Base-by-base conservation (phyloP, 2,113 vertebrate genomes). In the Uria aalge region DNA sequence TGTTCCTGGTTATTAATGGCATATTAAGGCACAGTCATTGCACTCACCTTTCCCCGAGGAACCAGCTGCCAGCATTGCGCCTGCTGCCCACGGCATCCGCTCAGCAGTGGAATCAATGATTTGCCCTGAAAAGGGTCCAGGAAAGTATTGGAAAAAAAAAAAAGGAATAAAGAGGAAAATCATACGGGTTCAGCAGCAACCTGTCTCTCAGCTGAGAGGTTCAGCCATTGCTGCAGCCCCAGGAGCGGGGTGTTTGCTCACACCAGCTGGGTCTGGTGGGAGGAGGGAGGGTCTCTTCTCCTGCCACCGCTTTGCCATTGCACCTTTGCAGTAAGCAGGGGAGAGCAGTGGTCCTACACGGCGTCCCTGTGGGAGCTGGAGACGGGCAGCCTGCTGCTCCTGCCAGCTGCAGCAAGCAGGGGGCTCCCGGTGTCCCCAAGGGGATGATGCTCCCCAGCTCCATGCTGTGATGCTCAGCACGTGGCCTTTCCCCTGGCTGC, bases 281-380 rank as follows among this genome's bases (percentile, higher is more conserved):
- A 59, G 47, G 16, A 92, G 24, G 56, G 52, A 63, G 6, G 16
- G 30, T 50, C 29, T 88, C 24, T 63, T 72, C 75, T 91, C 30
- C 15, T 15, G 48, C 8, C 11, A 8, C 21, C 0, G 0, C 26
- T 67, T 72, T 50, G 83, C 3, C 6, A 14, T 29, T 38, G 47
- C 34, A 74, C 23, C 27, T 78, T 75, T 57, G 64, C 41, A 40
- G 5, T 8, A 52, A 57, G 20, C 12, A 17, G 29, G 11, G 22
- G 14, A n/a, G 24, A 34, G 23, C 0, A 0, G 56, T 21, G 38
- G 20, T 53, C 69, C 78, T 5, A 4, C 55, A 47, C 2, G 5
- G 52, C 45, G 74, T 16, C 27, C 40, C 55, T 24, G 34, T 18
- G 43, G 47, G 19, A 73, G n/a, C 32, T 19, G 57, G 74, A 60